phyloP scores from a whole-genome alignment of 1,140 invertebrate species.

The Mya arenaria region DNA sequence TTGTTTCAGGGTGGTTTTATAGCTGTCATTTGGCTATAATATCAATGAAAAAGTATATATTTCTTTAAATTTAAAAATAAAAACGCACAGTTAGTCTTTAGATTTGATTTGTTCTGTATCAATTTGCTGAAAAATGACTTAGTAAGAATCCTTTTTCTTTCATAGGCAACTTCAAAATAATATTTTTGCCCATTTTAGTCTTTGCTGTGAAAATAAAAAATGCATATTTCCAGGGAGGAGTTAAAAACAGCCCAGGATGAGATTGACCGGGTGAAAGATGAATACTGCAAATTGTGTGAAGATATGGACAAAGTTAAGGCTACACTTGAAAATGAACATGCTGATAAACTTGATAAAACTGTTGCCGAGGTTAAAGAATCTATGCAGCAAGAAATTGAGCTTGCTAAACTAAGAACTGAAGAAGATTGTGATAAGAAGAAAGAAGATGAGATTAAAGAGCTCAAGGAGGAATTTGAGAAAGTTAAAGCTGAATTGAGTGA shows the following conservation, averaged over 20 bases:
- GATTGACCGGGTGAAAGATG: conserved; percentile 73
- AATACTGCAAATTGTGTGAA: conserved; percentile 74
- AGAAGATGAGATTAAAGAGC: conserved; percentile 2
- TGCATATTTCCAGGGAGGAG: conserved; percentile 70
- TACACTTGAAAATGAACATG: conserved; percentile 47
- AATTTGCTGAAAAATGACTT: too few relatives aligned
- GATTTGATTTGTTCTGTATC: too few relatives aligned
- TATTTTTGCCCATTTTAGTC: too few relatives aligned
- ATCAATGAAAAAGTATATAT: too few relatives aligned
- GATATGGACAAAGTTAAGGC: conserved; percentile 67
- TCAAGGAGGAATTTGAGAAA: conserved; percentile 34
- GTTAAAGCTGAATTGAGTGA: neutral
- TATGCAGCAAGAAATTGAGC: conserved; percentile 25
- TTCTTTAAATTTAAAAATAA: neutral
- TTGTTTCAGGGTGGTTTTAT: too few relatives aligned
- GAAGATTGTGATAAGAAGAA: conserved; percentile 6
- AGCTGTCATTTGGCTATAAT: too few relatives aligned
- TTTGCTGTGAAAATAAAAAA: too few relatives aligned
- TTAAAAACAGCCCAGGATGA: conserved; percentile 67
- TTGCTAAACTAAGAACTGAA: conserved; percentile 1
- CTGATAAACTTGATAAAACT: neutral
- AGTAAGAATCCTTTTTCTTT: too few relatives aligned
- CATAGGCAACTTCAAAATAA: too few relatives aligned
- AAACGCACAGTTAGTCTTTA: too few relatives aligned
- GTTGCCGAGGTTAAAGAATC: conserved; percentile 20